These are phyloP conservation scores for Cyprinodon variegatus DNA, from an alignment of 2,113 vertebrate species.

Conservation along the genomic window DNA sequence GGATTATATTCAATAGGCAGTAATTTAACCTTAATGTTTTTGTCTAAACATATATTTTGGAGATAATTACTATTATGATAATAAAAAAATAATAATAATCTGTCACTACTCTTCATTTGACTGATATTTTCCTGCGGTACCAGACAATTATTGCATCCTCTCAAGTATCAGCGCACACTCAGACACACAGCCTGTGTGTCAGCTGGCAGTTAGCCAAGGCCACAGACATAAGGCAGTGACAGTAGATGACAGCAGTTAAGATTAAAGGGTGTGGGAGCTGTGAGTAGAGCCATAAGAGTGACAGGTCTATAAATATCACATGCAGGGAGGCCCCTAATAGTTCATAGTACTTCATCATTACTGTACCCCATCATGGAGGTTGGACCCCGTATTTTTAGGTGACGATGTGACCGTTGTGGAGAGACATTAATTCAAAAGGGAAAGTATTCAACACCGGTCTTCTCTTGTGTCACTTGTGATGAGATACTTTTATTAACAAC, in stretches of 20 bases:
- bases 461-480: too few relatives aligned
- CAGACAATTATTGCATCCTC: constrained; percentile 14
- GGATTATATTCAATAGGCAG: not conserved
- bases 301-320: constrained; percentile 70
- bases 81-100: not conserved
- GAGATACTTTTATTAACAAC: too few relatives aligned
- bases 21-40: constrained; percentile 8
- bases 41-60: constrained; percentile 10
- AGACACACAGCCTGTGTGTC: constrained; percentile 24
- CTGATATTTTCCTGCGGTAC: constrained; percentile 17
- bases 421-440: too few relatives aligned
- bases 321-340: constrained; percentile 54
- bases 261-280: constrained; percentile 65
- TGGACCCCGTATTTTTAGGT: constrained; percentile 8
- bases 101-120: constrained; percentile 39
- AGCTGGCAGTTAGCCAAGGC: constrained; percentile 63
- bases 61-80: constrained; percentile 9
- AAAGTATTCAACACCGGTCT: too few relatives aligned
- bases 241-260: constrained; percentile 63
- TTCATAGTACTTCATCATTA: constrained; percentile 53
- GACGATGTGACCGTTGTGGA: constrained; percentile 5
- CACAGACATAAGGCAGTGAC: constrained; percentile 65
- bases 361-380: constrained; percentile 23
- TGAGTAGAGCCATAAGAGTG: constrained; percentile 57
- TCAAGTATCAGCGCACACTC: constrained; percentile 1